phyloP scores from a whole-genome alignment of 2,888 invertebrate species.

The Spatulosminthurus flaviceps region DNA sequence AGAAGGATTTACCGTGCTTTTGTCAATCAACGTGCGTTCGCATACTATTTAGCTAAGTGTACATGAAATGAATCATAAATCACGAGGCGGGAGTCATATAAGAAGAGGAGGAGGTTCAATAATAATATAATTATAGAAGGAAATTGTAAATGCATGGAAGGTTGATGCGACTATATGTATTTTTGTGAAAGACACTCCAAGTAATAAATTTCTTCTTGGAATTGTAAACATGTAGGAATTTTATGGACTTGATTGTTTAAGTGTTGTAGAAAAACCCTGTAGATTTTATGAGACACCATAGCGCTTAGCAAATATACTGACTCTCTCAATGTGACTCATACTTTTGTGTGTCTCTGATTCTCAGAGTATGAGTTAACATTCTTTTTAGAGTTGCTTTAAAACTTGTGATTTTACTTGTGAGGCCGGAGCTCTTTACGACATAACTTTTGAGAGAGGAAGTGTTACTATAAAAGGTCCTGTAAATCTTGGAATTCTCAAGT shows the following conservation, averaged over 20 bases:
- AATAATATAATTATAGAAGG: neutral
- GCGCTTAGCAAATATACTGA: neutral
- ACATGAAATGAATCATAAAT: slow-evolving; percentile 43
- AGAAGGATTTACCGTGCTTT: neutral
- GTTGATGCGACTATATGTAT: no score
- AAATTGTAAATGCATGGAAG: no score
- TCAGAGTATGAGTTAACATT: no score
- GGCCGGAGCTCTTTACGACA: no score
- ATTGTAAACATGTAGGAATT: neutral
- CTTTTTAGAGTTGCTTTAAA: no score
- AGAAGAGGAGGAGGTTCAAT: neutral
- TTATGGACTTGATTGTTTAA: neutral
- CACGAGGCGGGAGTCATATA: slow-evolving; percentile 12
- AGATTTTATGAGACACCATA: neutral
- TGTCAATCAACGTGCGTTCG: slow-evolving; percentile 37
- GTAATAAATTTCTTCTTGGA: neutral
- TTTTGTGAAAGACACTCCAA: neutral
- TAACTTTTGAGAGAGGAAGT: no score
- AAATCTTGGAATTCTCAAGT: no score
- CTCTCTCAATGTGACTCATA: neutral
- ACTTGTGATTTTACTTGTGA: no score
- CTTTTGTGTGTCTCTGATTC: neutral
- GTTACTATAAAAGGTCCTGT: no score
- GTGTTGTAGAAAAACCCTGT: neutral
- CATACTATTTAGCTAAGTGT: slow-evolving; percentile 42